A percentile compares a stretch with the other conserved stretches of the same genome.
Conservation (phyloP, 2,113 vertebrate genomes). For the Ia io region DNA sequence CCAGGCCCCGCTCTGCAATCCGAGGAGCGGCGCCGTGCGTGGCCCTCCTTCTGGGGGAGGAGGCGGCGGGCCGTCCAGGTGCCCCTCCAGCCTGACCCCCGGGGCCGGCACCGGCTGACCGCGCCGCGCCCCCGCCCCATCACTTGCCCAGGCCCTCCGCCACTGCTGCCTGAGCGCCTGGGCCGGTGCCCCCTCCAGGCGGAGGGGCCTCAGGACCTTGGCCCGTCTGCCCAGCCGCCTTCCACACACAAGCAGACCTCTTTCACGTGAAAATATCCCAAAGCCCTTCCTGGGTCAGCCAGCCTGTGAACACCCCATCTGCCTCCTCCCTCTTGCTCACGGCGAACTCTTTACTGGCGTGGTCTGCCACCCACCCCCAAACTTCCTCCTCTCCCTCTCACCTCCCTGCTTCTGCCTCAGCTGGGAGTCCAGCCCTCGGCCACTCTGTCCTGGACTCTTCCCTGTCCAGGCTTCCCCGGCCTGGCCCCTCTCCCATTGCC, state of each 20-base stretch:
- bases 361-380: neutral
- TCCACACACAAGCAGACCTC: neutral
- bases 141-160: neutral
- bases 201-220: rapidly evolving
- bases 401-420: neutral
- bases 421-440: neutral
- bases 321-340: neutral
- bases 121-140: neutral
- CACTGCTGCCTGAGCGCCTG: neutral
- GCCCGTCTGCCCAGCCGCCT: neutral
- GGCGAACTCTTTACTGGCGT: neutral
- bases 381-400: neutral
- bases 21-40: neutral
- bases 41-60: neutral
- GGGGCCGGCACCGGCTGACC: neutral
- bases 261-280: neutral
- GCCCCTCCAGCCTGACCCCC: neutral
- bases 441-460: neutral
- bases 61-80: neutral
- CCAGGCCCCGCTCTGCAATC: neutral
- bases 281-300: neutral
- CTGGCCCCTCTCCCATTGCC: neutral
- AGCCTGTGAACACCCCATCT: neutral
- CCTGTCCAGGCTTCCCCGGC: neutral
- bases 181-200: too few relatives aligned